Conservation (phyloP, 2,888 invertebrate species). For the Xestia c-nigrum region DNA sequence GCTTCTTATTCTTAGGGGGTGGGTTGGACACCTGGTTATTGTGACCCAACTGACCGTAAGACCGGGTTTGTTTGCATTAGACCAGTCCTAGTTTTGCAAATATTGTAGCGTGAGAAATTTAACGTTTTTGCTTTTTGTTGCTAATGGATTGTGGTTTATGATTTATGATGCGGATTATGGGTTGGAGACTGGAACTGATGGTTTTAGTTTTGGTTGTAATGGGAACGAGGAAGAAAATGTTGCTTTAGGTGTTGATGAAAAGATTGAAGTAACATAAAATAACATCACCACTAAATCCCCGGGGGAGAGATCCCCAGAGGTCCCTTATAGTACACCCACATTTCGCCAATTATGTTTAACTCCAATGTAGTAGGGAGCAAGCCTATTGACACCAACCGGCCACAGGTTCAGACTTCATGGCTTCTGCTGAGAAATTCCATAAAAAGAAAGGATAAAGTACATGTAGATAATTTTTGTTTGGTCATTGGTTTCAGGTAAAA, state of each 20-base stretch:
- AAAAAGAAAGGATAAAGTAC: background rate
- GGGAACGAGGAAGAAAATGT: background rate
- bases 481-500: background rate
- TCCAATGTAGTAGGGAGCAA: no score
- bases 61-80: constrained; percentile 82
- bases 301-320: no score
- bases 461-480: background rate
- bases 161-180: constrained; percentile 50
- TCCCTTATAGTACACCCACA: no score
- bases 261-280: no score
- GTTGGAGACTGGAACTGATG: constrained; percentile 50
- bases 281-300: no score
- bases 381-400: no score
- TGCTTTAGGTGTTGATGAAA: background rate
- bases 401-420: no score
- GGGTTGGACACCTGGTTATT: constrained; percentile 85
- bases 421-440: no score
- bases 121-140: constrained; percentile 75
- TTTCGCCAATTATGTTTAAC: no score
- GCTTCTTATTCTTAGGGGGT: constrained; percentile 84
- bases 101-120: constrained; percentile 84
- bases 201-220: constrained; percentile 35
- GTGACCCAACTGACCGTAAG: constrained; percentile 88
- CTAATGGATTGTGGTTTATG: constrained; percentile 59
- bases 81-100: constrained; percentile 80